Percentiles rank a stretch among this genome's conserved stretches.
Evolutionary conservation across 2,113 vertebrate genomes (phyloP).

Genomic region (Callopanchax toddi): DNA sequence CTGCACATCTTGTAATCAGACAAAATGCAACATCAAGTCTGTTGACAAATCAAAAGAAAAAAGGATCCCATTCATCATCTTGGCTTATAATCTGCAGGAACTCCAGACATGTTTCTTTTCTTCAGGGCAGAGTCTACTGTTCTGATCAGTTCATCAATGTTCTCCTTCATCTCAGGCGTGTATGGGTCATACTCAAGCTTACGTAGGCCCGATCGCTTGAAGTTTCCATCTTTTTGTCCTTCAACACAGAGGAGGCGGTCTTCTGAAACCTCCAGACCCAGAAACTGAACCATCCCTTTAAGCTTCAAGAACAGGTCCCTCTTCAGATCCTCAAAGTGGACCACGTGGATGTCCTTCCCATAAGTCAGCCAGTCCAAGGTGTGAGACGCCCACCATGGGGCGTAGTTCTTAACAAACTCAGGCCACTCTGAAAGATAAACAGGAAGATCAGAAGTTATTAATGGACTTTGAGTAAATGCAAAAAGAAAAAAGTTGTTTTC

Average conservation of each 20-base stretch:
- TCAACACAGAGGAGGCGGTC: slow-evolving; percentile 95
- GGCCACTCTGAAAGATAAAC: slow-evolving; percentile 88
- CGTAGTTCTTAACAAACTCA: slow-evolving; percentile 93
- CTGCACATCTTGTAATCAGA: background rate
- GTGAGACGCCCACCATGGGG: slow-evolving; percentile 97
- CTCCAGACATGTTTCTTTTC: slow-evolving; percentile 86
- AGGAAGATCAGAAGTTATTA: background rate
- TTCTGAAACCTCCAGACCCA: slow-evolving; percentile 85
- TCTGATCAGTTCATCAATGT: slow-evolving; percentile 87
- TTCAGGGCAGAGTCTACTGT: slow-evolving; percentile 86
- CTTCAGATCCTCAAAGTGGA: slow-evolving; percentile 94
- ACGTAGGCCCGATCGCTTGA: slow-evolving; percentile 92
- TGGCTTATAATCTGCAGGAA: slow-evolving; percentile 91
- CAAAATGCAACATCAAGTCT: no score
- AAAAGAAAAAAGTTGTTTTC: no score
- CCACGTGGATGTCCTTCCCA: slow-evolving; percentile 89
- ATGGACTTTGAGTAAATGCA: background rate
- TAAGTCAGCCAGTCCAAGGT: slow-evolving; percentile 93
- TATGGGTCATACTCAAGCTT: slow-evolving; percentile 96
- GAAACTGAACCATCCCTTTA: slow-evolving; percentile 89
- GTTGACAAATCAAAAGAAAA: slow-evolving; percentile 11
- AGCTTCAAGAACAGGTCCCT: slow-evolving; percentile 88
- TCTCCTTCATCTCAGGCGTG: slow-evolving; percentile 86
- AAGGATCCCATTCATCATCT: slow-evolving; percentile 84
- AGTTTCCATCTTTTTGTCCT: slow-evolving; percentile 96